Percentiles rank a stretch among this genome's conserved stretches.
phyloP scores from a whole-genome alignment of 2,797 vertebrate species.

The Zalophus californianus region DNA sequence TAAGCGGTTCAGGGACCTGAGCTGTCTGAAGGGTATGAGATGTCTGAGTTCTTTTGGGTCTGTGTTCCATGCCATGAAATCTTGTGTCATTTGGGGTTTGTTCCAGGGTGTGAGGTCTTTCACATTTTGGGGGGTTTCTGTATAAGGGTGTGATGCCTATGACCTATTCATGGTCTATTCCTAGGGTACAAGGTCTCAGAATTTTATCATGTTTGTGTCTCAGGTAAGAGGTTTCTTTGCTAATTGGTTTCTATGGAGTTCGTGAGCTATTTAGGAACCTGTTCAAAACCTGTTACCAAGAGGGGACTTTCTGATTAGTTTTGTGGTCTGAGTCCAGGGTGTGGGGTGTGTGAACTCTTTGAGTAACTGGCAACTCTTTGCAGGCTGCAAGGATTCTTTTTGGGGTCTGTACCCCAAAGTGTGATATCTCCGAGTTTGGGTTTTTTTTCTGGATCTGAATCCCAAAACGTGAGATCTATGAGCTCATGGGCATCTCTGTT shows the following conservation, averaged over 20 bases:
- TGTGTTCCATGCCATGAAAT: not conserved
- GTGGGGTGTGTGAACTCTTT: not conserved
- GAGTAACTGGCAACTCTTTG: not conserved
- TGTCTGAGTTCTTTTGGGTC: not conserved
- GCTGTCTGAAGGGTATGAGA: not conserved
- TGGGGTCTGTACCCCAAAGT: not conserved
- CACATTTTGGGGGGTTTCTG: not conserved
- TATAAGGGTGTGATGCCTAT: not conserved
- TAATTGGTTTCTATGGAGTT: not conserved
- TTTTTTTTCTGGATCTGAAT: not conserved
- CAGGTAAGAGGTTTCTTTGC: not conserved
- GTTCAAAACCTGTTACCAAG: not conserved
- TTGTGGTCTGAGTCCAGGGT: not conserved
- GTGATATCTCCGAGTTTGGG: not conserved
- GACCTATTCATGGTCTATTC: not conserved
- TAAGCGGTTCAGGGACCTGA: not conserved
- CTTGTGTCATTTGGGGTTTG: not conserved
- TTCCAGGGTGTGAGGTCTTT: not conserved
- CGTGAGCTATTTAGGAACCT: not conserved
- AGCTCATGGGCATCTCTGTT: not conserved
- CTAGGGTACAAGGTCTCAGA: not conserved
- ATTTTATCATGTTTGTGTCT: not conserved
- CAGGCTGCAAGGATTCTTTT: not conserved
- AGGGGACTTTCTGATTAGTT: not conserved
- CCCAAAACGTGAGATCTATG: not conserved